Conservation (phyloP, 1,140 invertebrate species). For the Aethina tumida region DNA sequence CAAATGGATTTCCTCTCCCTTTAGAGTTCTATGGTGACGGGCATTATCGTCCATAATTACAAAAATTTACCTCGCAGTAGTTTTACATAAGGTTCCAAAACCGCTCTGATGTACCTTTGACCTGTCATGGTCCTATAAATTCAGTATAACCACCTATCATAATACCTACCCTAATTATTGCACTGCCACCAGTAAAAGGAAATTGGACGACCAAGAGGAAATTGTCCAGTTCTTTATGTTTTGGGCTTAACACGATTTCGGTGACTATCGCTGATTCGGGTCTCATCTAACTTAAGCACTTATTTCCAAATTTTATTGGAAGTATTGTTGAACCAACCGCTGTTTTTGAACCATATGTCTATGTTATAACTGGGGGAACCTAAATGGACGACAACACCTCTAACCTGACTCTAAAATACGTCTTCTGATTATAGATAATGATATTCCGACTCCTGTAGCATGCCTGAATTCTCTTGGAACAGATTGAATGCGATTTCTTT, state of each 20-base stretch:
- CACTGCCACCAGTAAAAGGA: neutral
- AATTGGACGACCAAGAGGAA: too few relatives aligned
- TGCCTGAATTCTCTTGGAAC: neutral
- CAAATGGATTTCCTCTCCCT: conserved; percentile 10
- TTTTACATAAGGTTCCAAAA: conserved; percentile 1
- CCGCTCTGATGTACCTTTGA: conserved; percentile 7
- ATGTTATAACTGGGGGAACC: neutral
- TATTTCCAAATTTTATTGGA: too few relatives aligned
- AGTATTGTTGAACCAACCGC: too few relatives aligned
- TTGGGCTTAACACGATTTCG: neutral
- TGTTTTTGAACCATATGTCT: conserved; percentile 7
- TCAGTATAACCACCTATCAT: conserved; percentile 1
- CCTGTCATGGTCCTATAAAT: conserved; percentile 5
- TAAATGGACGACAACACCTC: neutral
- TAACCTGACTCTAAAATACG: neutral
- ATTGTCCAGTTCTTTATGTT: too few relatives aligned
- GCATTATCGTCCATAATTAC: conserved; percentile 3
- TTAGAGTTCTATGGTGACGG: too few relatives aligned
- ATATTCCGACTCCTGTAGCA: neutral
- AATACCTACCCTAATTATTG: too few relatives aligned
- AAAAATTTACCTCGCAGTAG: conserved; percentile 5
- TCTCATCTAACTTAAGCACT: too few relatives aligned
- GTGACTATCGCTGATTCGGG: neutral
- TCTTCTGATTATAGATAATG: neutral
- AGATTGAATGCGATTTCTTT: neutral